Base-by-base conservation (phyloP, 2,888 invertebrate species). In the Nemotelus nigrinus region DNA sequence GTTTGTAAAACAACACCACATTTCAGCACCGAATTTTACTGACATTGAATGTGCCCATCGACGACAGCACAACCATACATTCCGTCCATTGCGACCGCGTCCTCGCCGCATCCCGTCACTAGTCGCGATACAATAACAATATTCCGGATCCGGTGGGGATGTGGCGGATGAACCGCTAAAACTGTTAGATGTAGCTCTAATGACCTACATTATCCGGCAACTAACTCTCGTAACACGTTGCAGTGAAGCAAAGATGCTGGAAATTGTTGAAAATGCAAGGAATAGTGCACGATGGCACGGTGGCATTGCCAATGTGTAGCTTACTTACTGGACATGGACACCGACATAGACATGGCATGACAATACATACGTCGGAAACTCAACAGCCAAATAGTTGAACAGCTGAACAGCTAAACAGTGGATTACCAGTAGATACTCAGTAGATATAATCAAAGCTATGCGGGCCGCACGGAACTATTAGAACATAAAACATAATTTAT, bases 401-500 rank as follows among this genome's bases (percentile, higher is more conserved):
- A 25, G 25, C 25, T 1, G 25, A 25, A 25, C 25, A 25, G 25
- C 25, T 25, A 25, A 25, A 25, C 25, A 25, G 25, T 25, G 25
- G 25, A 25, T 25, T 25, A 25, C 25, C 25, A 25, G 25, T 25
- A 25, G 25, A 25, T 25, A 25, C 25, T 25, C 25, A 25, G 25
- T 6, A 55, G 7, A 70, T 53, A 74, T 74, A 74, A 74, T 60
- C 74, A 74, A 57, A 74, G 57, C 74, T 63, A 74, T 74, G 74
- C 74, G 74, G 58, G 63, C 48, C 63, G 74, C 25, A 25, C 74
- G 74, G 63, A 74, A 63, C 74, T 63, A 74, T 74, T 74, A 74
- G 63, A 74, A 74, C 74, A 74, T 74, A 74, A 74, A 74, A 63
- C 70, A 55, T 70, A 70, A 70, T 70, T 70, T 70, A 70, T 74